A percentile compares a stretch with the other conserved stretches of the same genome.
Conservation (phyloP, 2,888 invertebrate genomes). For the Eilema depressum region DNA sequence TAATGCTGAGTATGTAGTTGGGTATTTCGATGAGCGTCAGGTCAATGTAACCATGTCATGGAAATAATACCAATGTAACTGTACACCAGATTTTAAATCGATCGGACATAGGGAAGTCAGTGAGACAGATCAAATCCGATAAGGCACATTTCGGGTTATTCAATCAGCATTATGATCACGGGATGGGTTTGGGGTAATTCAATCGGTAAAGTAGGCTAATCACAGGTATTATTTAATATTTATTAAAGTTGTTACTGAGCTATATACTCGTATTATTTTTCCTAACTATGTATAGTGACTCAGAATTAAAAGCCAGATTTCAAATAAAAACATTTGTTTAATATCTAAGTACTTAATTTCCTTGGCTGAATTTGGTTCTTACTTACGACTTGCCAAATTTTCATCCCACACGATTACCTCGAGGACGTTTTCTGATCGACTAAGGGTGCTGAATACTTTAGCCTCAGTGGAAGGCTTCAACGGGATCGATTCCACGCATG, state of each 20-base stretch:
- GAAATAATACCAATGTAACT: no score
- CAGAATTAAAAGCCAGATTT: background rate
- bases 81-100: no score
- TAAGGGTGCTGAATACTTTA: conserved; percentile 55
- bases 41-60: no score
- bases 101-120: no score
- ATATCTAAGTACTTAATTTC: background rate
- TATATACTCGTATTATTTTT: background rate
- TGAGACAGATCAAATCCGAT: background rate
- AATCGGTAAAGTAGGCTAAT: background rate
- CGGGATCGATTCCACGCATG: conserved; percentile 81
- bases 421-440: conserved; percentile 35
- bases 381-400: conserved; percentile 11
- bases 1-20: no score
- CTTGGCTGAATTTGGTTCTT: conserved; percentile 1
- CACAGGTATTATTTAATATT: background rate
- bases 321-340: background rate
- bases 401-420: conserved; percentile 19
- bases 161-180: background rate
- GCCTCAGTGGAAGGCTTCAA: conserved; percentile 59
- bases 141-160: background rate
- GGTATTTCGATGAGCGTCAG: no score
- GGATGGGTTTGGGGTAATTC: background rate
- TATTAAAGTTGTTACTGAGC: background rate
- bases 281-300: background rate